Conservation (phyloP, 2,113 vertebrate species). For the Centrocercus urophasianus region DNA sequence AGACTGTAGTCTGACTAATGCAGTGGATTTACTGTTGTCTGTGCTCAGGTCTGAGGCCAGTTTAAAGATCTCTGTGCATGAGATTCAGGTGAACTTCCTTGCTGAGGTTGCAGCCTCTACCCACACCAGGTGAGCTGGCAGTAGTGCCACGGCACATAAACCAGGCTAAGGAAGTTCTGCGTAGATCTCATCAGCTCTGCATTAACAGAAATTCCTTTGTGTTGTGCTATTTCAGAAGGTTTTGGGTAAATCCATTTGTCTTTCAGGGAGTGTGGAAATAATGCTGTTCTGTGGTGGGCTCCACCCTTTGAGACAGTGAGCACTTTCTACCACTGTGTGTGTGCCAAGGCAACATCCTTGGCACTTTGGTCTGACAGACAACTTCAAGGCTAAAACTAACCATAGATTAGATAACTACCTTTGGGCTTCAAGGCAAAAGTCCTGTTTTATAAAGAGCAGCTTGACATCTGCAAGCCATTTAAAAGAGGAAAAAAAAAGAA, state of each 20-base stretch:
- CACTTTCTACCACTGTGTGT: not conserved
- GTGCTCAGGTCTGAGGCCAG: accelerated
- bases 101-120: not conserved
- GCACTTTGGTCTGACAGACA: not conserved
- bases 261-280: not conserved
- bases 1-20: not conserved
- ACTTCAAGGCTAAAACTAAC: not conserved
- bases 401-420: not conserved
- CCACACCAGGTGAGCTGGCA: not conserved
- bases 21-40: not conserved
- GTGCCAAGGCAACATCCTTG: not conserved
- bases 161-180: not conserved
- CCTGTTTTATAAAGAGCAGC: not conserved
- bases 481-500: not conserved
- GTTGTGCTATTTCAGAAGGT: not conserved
- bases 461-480: not conserved
- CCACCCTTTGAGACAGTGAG: not conserved
- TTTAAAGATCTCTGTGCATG: accelerated
- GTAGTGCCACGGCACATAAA: not conserved
- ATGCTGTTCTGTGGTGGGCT: not conserved
- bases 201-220: not conserved
- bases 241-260: not conserved
- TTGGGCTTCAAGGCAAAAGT: not conserved
- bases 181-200: not conserved
- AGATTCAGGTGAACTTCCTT: not conserved